Evolutionary conservation across 1,140 invertebrate species (phyloP), one percentile per base, ranked within the genome.

Genomic region (Telenomus remus): DNA sequence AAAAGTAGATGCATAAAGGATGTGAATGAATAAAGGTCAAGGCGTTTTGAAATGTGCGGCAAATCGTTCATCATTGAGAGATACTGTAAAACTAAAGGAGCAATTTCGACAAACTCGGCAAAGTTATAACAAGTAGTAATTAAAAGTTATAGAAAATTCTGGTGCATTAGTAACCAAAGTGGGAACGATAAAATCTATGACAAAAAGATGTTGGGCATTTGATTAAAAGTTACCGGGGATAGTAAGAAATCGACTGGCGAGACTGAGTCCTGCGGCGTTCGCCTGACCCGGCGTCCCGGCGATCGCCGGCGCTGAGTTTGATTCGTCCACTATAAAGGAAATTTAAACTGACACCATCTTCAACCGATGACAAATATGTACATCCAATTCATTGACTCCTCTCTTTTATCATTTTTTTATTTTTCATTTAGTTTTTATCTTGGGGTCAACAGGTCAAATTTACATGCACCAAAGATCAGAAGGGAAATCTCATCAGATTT

Each of bases 161-260:
- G 19, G 19, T 27, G 19, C 37, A 56, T 57, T 15, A 63, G 14
- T 59, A 55, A 56, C 44, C 42, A 4, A 14, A 19, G 53, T 8
- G 55, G 53, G 49, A 56, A 56, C 16, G 46, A 19, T 35, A 27
- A 49, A 59, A 72, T 66, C 11, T 47, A 19, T 13, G 16, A 63
- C 34, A 48, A 63, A 48, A 82, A 14, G 13, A 12, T 44, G 9
- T 11, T 11, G 37, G 66, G 82, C 81, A 76, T 64, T 73, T 79
- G 86, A 78, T 82, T 79, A 75, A 81, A 80, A 79, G 76, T 84
- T 86, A 83, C 90, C 91, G 81, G 92, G 92, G 86, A 93, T 90
- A 84, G 91, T 89, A 89, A 93, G 90, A 89, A 93, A 94, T 86
- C 92, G 92, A 88, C 91, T 91, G 84, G 90, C 90, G 85, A 91